Evolutionary conservation across 2,797 vertebrate genomes (phyloP), one percentile per base, ranked within the genome.

Genomic region (Morelia viridis): DNA sequence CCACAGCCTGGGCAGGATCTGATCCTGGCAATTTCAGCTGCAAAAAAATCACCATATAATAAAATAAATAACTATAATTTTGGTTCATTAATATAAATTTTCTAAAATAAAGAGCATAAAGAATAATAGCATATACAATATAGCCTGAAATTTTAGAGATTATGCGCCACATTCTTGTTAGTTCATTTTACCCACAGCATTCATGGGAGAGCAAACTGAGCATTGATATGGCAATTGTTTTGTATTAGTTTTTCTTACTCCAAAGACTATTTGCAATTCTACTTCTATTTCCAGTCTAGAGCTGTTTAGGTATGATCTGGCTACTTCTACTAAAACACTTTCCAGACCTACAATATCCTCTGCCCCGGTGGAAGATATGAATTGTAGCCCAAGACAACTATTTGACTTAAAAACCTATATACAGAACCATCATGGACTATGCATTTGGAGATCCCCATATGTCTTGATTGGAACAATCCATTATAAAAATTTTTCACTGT

Each of bases 1-100:
- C 94, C 56, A 94, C 91, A 35, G 90, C 80, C 89, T 95, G 96
- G 58, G 95, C 96, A 88, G 96, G 95, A 89, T 89, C 88, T 50
- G 89, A 31, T 4, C 68, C 91, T 24, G 92, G 88, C n/a, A 96
- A 94, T 93, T 96, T 96, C 95, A 97, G 93, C 97, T 97, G 89
- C 93, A 95, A 94, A 96, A 93, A 84, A 24, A 86, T 19, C 93
- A 88, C 22, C 56, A 84, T 64, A 56, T 46, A 88, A 15, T 58
- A n/a, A 68, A 90, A 64, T 64, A 26, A 83, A 80, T 53, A 61
- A 90, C 6, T 64, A 68, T 7, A 90, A 57, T 71, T 31, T n/a
- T 58, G 12, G 62, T 60, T 22, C 24, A 26, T 41, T 89, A 24
- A 89, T 84, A 89, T 80, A 80, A 4, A 80, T 46, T 56, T 31